Evolutionary conservation across 2,113 vertebrate genomes (phyloP).

Genomic region (Sylvia atricapilla): DNA sequence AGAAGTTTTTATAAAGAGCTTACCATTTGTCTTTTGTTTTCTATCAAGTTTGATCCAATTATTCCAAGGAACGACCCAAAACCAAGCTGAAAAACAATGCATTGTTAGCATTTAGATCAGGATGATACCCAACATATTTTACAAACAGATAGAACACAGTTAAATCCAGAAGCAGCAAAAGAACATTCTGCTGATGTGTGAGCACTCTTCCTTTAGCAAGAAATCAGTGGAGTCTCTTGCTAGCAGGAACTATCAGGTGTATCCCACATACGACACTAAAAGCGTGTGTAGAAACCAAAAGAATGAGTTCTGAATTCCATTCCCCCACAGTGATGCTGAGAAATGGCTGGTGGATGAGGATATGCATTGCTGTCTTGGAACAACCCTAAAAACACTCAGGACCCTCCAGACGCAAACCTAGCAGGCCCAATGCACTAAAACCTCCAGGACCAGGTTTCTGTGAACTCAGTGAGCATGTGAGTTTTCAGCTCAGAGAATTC

Average conservation of each 20-base stretch:
- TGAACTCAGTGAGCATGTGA: not conserved
- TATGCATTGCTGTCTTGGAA: not conserved
- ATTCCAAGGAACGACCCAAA: slow-evolving; percentile 98
- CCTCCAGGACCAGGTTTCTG: slow-evolving; percentile 2
- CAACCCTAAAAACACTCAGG: not conserved
- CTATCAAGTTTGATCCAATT: slow-evolving; percentile 95
- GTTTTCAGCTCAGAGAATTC: not conserved
- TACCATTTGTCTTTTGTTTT: slow-evolving; percentile 99
- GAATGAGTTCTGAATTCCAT: slow-evolving; percentile 9
- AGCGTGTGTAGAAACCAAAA: slow-evolving; percentile 1
- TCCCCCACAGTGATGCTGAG: not conserved
- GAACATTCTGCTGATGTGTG: not conserved
- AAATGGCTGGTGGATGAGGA: slow-evolving; percentile 32
- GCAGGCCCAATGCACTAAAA: not conserved
- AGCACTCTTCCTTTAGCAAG: slow-evolving; percentile 19
- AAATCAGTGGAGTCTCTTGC: not conserved
- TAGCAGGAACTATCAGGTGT: not conserved
- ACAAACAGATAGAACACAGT: not conserved
- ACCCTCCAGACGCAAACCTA: not conserved
- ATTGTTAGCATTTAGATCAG: not conserved
- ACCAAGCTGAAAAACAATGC: slow-evolving; percentile 86
- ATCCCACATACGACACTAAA: not conserved
- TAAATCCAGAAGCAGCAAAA: slow-evolving; percentile 27
- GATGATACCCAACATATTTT: not conserved
- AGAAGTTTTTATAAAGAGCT: slow-evolving; percentile 56